Evolutionary conservation across 2,797 vertebrate genomes (phyloP).

Genomic region (Austrolebias charrua): DNA sequence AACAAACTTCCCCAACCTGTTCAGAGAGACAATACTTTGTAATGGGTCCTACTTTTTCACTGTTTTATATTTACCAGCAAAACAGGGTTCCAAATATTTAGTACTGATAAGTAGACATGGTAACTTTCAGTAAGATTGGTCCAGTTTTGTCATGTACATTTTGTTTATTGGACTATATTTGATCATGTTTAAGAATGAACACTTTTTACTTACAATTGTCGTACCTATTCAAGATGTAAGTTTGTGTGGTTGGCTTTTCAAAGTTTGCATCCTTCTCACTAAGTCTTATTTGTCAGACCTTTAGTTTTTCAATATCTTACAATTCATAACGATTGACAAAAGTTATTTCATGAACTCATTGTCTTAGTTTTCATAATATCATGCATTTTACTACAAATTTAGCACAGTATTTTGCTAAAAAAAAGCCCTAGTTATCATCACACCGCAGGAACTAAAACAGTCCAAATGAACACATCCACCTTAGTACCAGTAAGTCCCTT

Average conservation of each 20-base stretch:
- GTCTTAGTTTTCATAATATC: background rate
- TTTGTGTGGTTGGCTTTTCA: background rate
- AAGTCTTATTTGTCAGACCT: background rate
- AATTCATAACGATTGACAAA: background rate
- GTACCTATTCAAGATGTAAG: background rate
- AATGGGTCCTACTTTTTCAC: background rate
- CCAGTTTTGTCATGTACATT: constrained; percentile 15
- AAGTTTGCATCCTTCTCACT: background rate
- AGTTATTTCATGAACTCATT: background rate
- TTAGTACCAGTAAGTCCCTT: no score
- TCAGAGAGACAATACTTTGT: background rate
- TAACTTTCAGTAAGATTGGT: constrained; percentile 21
- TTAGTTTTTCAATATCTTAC: no score
- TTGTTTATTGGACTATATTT: background rate
- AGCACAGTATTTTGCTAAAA: no score
- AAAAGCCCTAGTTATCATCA: no score
- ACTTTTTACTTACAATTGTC: background rate
- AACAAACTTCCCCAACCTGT: background rate
- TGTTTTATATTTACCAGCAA: constrained; percentile 22
- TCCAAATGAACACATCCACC: no score
- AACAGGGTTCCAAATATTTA: constrained; percentile 12
- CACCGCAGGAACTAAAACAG: no score
- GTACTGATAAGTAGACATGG: background rate
- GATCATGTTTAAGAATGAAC: background rate
- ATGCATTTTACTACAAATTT: background rate